Percentiles rank a stretch among this genome's conserved stretches.
Conservation (phyloP, 1,140 invertebrate species). For the Drosophila arawakana region DNA sequence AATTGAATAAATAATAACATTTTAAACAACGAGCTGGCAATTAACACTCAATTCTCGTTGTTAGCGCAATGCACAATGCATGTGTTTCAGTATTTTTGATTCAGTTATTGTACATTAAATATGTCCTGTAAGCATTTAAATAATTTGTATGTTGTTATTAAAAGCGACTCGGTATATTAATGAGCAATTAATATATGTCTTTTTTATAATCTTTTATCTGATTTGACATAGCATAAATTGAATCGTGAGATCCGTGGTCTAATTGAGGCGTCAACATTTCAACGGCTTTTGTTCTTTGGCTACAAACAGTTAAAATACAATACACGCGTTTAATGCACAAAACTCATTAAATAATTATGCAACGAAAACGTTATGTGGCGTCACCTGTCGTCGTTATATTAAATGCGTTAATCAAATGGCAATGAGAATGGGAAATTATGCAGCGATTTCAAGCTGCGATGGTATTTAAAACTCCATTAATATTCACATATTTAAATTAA, state of each 20-base stretch:
- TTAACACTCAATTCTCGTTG: slow-evolving; percentile 75
- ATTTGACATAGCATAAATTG: slow-evolving; percentile 9
- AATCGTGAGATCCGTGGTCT: slow-evolving; percentile 33
- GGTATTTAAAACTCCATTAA: slow-evolving; percentile 69
- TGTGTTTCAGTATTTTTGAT: slow-evolving; percentile 15
- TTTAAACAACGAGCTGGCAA: slow-evolving; percentile 67
- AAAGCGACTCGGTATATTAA: slow-evolving; percentile 61
- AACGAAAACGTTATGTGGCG: slow-evolving; percentile 30
- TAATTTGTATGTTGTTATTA: slow-evolving; percentile 52
- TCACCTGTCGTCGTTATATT: slow-evolving; percentile 49
- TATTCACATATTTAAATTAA: slow-evolving; percentile 75
- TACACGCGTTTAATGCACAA: slow-evolving; percentile 27
- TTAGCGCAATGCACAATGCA: slow-evolving; percentile 33
- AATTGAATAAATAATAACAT: slow-evolving; percentile 71
- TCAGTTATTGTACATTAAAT: slow-evolving; percentile 41
- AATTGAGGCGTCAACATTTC: slow-evolving; percentile 78
- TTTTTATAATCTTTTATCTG: slow-evolving; percentile 40
- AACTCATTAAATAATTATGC: slow-evolving; percentile 72
- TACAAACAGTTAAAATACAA: slow-evolving; percentile 65
- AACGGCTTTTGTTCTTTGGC: slow-evolving; percentile 50
- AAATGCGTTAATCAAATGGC: slow-evolving; percentile 75
- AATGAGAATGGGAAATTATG: neutral
- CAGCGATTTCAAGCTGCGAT: slow-evolving; percentile 4
- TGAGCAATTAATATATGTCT: slow-evolving; percentile 64
- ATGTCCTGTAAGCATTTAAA: slow-evolving; percentile 52